Conservation (phyloP, 2,888 invertebrate species). For the Drosophila trichaetosa region DNA sequence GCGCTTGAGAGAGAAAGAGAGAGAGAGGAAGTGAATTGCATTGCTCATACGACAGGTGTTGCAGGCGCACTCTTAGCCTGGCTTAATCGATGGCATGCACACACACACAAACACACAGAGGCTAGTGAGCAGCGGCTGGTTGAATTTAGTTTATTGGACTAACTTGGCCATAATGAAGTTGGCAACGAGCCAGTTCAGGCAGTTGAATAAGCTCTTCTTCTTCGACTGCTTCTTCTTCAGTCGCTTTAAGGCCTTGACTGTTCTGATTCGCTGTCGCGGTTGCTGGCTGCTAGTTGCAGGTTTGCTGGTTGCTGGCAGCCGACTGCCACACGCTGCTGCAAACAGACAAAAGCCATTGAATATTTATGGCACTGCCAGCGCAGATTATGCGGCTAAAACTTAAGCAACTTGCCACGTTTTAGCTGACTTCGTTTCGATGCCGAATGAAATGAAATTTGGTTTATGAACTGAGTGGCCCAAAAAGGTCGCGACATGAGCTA, state of each 20-base stretch:
- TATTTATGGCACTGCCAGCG: slow-evolving; percentile 72
- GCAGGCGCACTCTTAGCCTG: slow-evolving; percentile 26
- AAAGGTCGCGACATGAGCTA: slow-evolving; percentile 52
- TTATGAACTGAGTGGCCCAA: slow-evolving; percentile 64
- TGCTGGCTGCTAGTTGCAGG: slow-evolving; percentile 11
- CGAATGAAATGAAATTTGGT: slow-evolving; percentile 76
- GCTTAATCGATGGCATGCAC: slow-evolving; percentile 68
- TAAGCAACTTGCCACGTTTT: slow-evolving; percentile 68
- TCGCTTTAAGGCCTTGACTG: slow-evolving; percentile 58
- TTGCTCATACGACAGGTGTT: slow-evolving; percentile 70
- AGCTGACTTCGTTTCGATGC: slow-evolving; percentile 36
- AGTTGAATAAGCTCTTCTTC: slow-evolving; percentile 25
- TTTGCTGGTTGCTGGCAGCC: slow-evolving; percentile 16
- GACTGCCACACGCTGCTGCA: slow-evolving; percentile 19
- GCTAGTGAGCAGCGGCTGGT: slow-evolving; percentile 26
- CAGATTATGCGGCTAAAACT: slow-evolving; percentile 78
- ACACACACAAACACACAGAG: slow-evolving; percentile 21
- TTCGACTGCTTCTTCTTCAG: slow-evolving; percentile 14
- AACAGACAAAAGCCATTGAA: slow-evolving; percentile 70
- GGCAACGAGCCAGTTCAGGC: slow-evolving; percentile 46
- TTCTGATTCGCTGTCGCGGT: slow-evolving; percentile 6
- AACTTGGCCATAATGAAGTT: slow-evolving; percentile 65
- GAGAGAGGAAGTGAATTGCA: slow-evolving; percentile 6
- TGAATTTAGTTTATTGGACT: slow-evolving; percentile 36
- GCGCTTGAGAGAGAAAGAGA: not conserved